phyloP scores from a whole-genome alignment of 1,140 invertebrate genomes.

The Rhagoletis pomonella region DNA sequence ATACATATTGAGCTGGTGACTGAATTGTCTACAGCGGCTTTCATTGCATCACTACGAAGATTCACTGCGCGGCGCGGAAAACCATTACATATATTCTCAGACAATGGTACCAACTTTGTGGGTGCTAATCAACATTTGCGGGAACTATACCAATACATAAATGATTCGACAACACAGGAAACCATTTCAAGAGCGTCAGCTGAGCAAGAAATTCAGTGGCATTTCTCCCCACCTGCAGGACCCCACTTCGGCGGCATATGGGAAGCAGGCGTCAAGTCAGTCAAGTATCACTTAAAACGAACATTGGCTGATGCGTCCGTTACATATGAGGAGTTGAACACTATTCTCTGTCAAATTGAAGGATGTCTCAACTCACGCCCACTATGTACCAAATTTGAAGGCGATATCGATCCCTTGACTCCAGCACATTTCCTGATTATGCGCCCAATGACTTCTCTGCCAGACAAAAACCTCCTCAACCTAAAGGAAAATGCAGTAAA shows the following conservation, averaged over 20 bases:
- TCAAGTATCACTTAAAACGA: slow-evolving; percentile 49
- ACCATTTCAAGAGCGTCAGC: background rate
- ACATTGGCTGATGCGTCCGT: slow-evolving; percentile 30
- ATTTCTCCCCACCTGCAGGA: slow-evolving; percentile 61
- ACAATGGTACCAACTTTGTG: slow-evolving; percentile 63
- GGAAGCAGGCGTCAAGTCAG: slow-evolving; percentile 61
- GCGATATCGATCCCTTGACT: slow-evolving; percentile 2
- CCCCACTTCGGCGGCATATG: slow-evolving; percentile 68
- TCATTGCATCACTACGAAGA: slow-evolving; percentile 68
- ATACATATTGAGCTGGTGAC: slow-evolving; percentile 67
- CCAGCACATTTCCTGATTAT: slow-evolving; percentile 47
- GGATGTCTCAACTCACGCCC: slow-evolving; percentile 56
- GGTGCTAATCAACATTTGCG: slow-evolving; percentile 46
- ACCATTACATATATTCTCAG: slow-evolving; percentile 57
- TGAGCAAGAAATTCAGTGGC: slow-evolving; percentile 59
- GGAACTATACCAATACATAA: background rate
- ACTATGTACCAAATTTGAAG: background rate
- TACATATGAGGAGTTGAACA: slow-evolving; percentile 44
- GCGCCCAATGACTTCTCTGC: too few species aligned
- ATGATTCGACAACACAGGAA: background rate
- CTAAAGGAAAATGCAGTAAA: slow-evolving; percentile 3
- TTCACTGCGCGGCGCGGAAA: slow-evolving; percentile 66
- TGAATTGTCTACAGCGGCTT: slow-evolving; percentile 66
- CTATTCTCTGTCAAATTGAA: slow-evolving; percentile 61
- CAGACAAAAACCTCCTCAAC: too few species aligned